Evolutionary conservation across 2,888 invertebrate genomes (phyloP).

Genomic region (Melieria omissa): DNA sequence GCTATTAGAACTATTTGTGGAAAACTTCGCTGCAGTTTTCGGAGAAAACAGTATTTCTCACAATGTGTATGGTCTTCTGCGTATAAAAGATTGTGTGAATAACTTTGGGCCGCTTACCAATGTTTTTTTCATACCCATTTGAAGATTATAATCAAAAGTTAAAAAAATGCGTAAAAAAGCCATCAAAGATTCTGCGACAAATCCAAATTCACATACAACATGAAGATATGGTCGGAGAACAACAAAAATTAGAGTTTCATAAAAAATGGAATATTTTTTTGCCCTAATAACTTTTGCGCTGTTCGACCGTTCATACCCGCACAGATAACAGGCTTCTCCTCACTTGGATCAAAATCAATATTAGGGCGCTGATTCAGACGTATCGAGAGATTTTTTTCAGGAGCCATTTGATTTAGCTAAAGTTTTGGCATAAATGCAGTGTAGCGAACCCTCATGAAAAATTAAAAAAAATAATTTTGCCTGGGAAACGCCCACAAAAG

Average conservation of each 20-base stretch:
- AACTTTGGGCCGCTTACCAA: conserved; percentile 29
- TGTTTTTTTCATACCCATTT: conserved; percentile 36
- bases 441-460: too few species aligned
- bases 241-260: neutral
- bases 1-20: conserved; percentile 25
- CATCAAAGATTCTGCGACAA: conserved; percentile 38
- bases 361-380: conserved; percentile 27
- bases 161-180: conserved; percentile 36
- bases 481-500: too few species aligned
- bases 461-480: too few species aligned
- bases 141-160: conserved; percentile 37
- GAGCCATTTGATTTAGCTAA: conserved; percentile 34
- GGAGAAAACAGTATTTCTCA: conserved; percentile 34
- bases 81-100: conserved; percentile 29
- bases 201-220: conserved; percentile 22
- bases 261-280: conserved; percentile 30
- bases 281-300: conserved; percentile 33
- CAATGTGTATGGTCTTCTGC: conserved; percentile 28
- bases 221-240: too few species aligned
- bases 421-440: too few species aligned
- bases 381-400: conserved; percentile 31
- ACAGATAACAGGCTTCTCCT: conserved; percentile 17
- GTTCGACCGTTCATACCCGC: conserved; percentile 33
- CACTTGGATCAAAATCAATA: conserved; percentile 15
- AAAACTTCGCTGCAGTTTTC: conserved; percentile 35